These are phyloP conservation scores for Polyodon spathula DNA, from an alignment of 2,113 vertebrate species.

Conservation along the genomic window DNA sequence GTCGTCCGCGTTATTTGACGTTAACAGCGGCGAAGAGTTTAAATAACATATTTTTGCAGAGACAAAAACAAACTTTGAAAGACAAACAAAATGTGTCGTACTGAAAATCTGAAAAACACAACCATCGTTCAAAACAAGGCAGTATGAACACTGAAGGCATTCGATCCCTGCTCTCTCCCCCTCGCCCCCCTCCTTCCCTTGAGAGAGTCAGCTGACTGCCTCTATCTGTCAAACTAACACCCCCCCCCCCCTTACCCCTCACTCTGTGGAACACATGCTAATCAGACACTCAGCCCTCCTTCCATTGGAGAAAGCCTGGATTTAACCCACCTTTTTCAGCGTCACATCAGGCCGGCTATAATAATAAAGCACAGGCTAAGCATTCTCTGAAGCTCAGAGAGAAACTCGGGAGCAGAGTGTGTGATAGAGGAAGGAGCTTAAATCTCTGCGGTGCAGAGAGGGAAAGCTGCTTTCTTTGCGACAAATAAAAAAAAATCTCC, in stretches of 20 bases:
- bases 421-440: slow-evolving; percentile 51
- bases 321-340: slow-evolving; percentile 24
- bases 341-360: slow-evolving; percentile 54
- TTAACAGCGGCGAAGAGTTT: no score
- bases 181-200: slow-evolving; percentile 24
- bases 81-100: no score
- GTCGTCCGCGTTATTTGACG: no score
- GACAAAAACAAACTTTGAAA: no score
- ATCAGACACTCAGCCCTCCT: no score
- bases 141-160: no score
- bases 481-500: slow-evolving; percentile 46
- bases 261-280: no score
- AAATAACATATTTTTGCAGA: no score
- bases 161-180: no score
- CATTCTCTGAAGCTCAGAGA: slow-evolving; percentile 49
- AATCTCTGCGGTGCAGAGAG: slow-evolving; percentile 70
- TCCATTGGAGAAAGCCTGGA: slow-evolving; percentile 42
- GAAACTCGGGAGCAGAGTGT: slow-evolving; percentile 49
- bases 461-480: slow-evolving; percentile 53
- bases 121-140: no score
- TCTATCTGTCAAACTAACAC: slow-evolving; percentile 56
- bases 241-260: no score
- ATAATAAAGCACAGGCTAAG: slow-evolving; percentile 42
- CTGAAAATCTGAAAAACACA: no score
- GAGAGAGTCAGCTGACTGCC: slow-evolving; percentile 71